phyloP scores from a whole-genome alignment of 2,113 vertebrate species.

The Rhabdomys dilectus region DNA sequence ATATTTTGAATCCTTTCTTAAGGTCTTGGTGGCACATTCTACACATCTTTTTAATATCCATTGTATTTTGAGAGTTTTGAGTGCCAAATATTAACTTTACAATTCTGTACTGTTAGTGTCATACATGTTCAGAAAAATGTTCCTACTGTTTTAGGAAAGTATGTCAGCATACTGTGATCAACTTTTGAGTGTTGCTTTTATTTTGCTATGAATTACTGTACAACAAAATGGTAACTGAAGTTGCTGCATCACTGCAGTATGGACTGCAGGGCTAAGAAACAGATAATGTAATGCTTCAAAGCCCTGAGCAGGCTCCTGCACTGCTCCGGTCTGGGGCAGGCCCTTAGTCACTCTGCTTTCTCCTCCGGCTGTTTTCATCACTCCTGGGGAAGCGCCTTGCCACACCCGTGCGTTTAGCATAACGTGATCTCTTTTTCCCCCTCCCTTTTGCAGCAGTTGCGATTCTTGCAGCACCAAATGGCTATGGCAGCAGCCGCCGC shows the following conservation, averaged over 20 bases:
- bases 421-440: slow-evolving; percentile 78
- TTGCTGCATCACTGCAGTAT: slow-evolving; percentile 92
- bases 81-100: slow-evolving; percentile 64
- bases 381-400: slow-evolving; percentile 45
- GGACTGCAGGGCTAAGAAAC: slow-evolving; percentile 82
- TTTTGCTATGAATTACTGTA: background rate
- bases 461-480: slow-evolving; percentile 99
- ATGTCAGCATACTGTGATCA: slow-evolving; percentile 43
- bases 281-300: slow-evolving; percentile 45
- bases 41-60: slow-evolving; percentile 67
- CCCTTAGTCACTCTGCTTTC: slow-evolving; percentile 74
- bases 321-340: slow-evolving; percentile 63
- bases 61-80: slow-evolving; percentile 28
- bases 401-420: slow-evolving; percentile 28
- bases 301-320: slow-evolving; percentile 86
- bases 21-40: slow-evolving; percentile 88
- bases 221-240: slow-evolving; percentile 85
- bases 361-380: slow-evolving; percentile 66
- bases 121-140: slow-evolving; percentile 54
- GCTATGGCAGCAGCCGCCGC: slow-evolving; percentile 93
- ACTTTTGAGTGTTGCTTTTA: slow-evolving; percentile 36
- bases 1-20: slow-evolving; percentile 81
- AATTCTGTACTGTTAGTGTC: slow-evolving; percentile 36
- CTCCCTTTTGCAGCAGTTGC: slow-evolving; percentile 91
- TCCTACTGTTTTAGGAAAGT: slow-evolving; percentile 40